Evolutionary conservation across 2,113 vertebrate genomes (phyloP).

Genomic region (Mormyrus iriodes): DNA sequence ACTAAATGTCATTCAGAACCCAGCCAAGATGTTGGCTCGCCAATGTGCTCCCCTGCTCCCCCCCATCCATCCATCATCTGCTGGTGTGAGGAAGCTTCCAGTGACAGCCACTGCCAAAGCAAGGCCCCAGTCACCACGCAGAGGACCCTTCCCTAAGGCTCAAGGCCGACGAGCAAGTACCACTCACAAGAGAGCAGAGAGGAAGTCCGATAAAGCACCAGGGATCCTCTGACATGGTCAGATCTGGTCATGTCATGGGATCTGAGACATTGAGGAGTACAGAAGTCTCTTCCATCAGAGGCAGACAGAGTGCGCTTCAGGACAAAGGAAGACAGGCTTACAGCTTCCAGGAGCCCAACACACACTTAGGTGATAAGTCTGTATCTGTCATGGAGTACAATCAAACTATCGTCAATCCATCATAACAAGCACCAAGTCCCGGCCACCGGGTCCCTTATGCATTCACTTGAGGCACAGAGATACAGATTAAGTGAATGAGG

Average conservation of each 20-base stretch:
- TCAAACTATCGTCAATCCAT: not conserved
- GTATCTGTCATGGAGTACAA: not conserved
- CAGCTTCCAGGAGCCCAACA: not conserved
- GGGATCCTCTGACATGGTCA: not conserved
- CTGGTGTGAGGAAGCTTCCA: not conserved
- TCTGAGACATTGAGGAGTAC: not conserved
- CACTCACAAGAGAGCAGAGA: not conserved
- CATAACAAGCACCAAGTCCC: not conserved
- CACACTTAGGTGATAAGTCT: not conserved
- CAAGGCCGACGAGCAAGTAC: not conserved
- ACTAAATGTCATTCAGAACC: conserved; percentile 83
- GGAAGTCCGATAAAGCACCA: not conserved
- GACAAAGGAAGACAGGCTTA: not conserved
- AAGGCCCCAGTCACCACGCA: not conserved
- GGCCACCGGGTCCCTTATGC: not conserved
- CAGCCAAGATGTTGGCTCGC: conserved; percentile 67
- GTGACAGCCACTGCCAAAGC: conserved; percentile 28
- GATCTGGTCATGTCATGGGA: not conserved
- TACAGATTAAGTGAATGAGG: not conserved
- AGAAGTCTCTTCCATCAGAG: not conserved
- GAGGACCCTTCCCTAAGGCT: not conserved
- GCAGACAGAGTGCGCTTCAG: not conserved
- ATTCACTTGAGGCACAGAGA: not conserved
- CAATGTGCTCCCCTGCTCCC: conserved; percentile 78
- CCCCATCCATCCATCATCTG: conserved; percentile 63